Percentiles rank a stretch among this genome's conserved stretches.
Conservation (phyloP, 1,140 invertebrate species). For the Scaptodrosophila lebanonensis region DNA sequence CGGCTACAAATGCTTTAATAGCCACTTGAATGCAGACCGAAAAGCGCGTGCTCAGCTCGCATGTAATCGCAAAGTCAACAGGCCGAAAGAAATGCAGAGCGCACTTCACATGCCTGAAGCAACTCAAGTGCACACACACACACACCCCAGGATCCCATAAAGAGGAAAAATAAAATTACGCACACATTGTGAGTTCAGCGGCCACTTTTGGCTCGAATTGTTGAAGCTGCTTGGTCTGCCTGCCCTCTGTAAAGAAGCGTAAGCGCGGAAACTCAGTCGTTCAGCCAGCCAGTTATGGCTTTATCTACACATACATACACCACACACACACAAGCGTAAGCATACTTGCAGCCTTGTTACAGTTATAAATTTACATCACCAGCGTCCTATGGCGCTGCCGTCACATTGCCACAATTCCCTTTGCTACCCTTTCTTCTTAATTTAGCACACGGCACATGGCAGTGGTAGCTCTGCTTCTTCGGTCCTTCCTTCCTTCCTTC, state of each 20-base stretch:
- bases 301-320: constrained; percentile 12
- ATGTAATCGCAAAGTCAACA: constrained; percentile 9
- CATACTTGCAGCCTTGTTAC: constrained; percentile 6
- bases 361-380: constrained; percentile 29
- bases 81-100: constrained; percentile 38
- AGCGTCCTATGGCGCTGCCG: neutral
- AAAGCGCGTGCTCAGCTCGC: constrained; percentile 2
- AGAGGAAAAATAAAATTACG: neutral
- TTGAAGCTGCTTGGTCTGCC: neutral
- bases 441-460: constrained; percentile 33
- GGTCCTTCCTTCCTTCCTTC: neutral
- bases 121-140: neutral
- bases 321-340: too few species aligned
- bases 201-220: constrained; percentile 40
- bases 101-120: constrained; percentile 29
- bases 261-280: constrained; percentile 34
- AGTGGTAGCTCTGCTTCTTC: too few species aligned
- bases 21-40: constrained; percentile 1
- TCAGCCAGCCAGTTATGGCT: too few species aligned
- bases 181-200: constrained; percentile 20
- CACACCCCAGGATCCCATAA: too few species aligned
- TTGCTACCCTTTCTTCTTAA: constrained; percentile 19
- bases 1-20: too few species aligned
- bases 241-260: constrained; percentile 23
- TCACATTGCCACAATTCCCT: constrained; percentile 4